These are phyloP conservation scores for Tokudaia tokunoshimensis DNA, from an alignment of 2,797 vertebrate species.

Conservation along the genomic window DNA sequence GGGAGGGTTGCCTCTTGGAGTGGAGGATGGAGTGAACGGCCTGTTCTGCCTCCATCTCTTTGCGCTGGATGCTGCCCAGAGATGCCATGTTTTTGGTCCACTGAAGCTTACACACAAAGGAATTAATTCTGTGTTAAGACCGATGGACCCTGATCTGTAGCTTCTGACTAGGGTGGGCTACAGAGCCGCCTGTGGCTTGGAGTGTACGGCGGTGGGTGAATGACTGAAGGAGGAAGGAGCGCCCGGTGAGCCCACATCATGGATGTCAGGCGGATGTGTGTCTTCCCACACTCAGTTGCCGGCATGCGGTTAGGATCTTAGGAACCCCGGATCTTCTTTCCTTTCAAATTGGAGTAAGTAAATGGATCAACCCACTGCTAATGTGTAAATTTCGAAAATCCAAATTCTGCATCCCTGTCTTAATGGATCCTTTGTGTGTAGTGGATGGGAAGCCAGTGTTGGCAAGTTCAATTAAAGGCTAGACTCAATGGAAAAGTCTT, in stretches of 20 bases:
- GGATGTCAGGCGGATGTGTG: background rate
- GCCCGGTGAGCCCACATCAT: background rate
- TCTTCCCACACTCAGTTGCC: background rate
- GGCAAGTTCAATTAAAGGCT: constrained; percentile 6
- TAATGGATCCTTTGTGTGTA: background rate
- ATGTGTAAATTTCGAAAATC: constrained; percentile 18
- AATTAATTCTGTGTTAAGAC: background rate
- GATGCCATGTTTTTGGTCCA: background rate
- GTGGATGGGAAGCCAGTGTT: background rate
- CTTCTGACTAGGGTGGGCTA: background rate
- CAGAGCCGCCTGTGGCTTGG: background rate
- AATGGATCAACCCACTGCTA: background rate
- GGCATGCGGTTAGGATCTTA: background rate
- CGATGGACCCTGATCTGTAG: background rate
- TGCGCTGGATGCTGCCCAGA: background rate
- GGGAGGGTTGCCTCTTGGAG: background rate
- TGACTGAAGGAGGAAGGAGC: background rate
- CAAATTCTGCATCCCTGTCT: background rate
- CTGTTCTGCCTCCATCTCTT: constrained; percentile 9
- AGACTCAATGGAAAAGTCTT: constrained; percentile 26
- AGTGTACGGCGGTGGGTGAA: background rate
- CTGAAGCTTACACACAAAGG: constrained; percentile 1
- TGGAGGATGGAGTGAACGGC: background rate
- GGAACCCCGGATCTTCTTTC: background rate
- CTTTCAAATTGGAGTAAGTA: constrained; percentile 27